Evolutionary conservation across 2,113 vertebrate species (phyloP), one percentile per base, ranked within the genome.

Genomic region (Chaetodon trifascialis): DNA sequence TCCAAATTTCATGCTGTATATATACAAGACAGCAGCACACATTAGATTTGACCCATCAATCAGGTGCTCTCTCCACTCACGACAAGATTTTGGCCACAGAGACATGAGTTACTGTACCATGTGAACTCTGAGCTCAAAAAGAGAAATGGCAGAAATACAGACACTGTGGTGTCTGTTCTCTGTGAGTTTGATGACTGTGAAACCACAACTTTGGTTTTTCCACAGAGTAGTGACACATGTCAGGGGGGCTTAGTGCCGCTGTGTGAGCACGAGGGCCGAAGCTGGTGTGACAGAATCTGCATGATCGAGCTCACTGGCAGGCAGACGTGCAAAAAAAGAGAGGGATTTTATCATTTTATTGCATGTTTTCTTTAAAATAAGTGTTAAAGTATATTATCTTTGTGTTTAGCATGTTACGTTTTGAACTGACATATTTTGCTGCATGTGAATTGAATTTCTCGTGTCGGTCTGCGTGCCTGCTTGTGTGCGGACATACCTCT

Each of bases 191-290:
- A 63, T 86, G 86, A 75, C 40, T 51, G 46, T 66, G 19, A 82
- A 90, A 86, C 63, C 62, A 73, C 76, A 63, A 59, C 67, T 80
- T 21, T 46, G 65, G 19, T 21, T 64, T 72, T 42, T 65, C 62
- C 80, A 68, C 54, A 79, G 34, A 66, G 47, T 25, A 65, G 34
- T 68, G 80, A 85, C 71, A 85, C 72, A 88, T 86, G 68, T 86
- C 70, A 65, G 40, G 44, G 38, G 52, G 64, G 59, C 55, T 71
- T 40, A 51, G 55, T 23, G 36, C 40, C 52, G 38, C 62, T 40
- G 42, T 56, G 9, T 44, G 52, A 64, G n/a, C 76, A 36, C 11
- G 17, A 63, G 56, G 25, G 5, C 0, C 0, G 21, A 59, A 76
- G 21, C 17, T 10, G 8, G 6, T 16, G 0, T 19, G 34, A 65